Percentiles rank a stretch among this genome's conserved stretches.
Conservation (phyloP, 2,888 invertebrate genomes). For the Piscicola geometra region DNA sequence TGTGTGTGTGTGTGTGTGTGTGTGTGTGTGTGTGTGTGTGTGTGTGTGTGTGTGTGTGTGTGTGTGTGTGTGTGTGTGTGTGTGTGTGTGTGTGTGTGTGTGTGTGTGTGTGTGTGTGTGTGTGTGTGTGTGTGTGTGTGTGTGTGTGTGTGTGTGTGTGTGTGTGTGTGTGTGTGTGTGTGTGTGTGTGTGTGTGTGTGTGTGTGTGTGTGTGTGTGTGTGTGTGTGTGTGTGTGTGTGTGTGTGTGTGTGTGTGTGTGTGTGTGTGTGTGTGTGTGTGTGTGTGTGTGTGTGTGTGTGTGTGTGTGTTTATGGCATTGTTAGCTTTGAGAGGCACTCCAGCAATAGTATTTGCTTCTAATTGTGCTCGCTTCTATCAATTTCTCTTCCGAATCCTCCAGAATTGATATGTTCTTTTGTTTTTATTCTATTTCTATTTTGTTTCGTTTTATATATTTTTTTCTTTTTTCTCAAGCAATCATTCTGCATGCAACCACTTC, state of each 20-base stretch:
- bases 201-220: conserved; percentile 19
- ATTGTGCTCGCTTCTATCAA: background rate
- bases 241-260: conserved; percentile 18
- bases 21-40: conserved; percentile 2
- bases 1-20: conserved; percentile 29
- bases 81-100: conserved; percentile 16
- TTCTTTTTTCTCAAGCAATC: background rate
- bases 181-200: conserved; percentile 19
- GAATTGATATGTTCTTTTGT: background rate
- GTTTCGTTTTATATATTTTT: background rate
- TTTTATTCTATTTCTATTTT: background rate
- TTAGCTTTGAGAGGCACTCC: background rate
- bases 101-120: conserved; percentile 14
- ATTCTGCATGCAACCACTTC: background rate
- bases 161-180: conserved; percentile 19
- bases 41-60: background rate
- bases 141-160: conserved; percentile 19
- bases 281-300: conserved; percentile 19
- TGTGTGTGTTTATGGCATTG: conserved; percentile 1
- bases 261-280: conserved; percentile 19
- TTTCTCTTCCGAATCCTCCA: too few species aligned
- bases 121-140: conserved; percentile 19
- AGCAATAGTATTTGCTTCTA: background rate
- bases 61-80: conserved; percentile 21
- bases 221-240: conserved; percentile 19